Evolutionary conservation across 1,140 invertebrate genomes (phyloP), one percentile per base, ranked within the genome.

Genomic region (Aleiodes sp.): DNA sequence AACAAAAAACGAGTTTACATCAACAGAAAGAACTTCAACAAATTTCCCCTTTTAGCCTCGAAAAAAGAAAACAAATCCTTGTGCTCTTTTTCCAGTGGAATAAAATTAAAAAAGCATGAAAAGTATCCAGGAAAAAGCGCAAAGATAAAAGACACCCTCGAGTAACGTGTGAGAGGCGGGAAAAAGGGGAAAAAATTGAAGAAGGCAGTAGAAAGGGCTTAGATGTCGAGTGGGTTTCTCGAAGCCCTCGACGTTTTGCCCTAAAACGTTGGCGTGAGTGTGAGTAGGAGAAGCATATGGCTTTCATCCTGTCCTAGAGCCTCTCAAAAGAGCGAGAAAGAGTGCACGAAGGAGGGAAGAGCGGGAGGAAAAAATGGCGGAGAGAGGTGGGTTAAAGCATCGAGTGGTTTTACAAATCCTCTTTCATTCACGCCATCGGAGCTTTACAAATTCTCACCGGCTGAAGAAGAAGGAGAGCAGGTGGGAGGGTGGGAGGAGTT

Each of bases 351-450:
- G 35, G 33, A 24, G 29, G 9, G 9, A 63, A 26, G 56, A 12
- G 61, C n/a, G 61, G 12, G 12, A 59, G 59, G 33, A 14, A 29
- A 57, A 65, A 70, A 60, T 37, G 61, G 46, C 60, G 41, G 65
- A 26, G 10, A 39, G n/a, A 16, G 39, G 39, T 4, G 39, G 12
- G 2, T 16, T 35, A 31, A 35, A 16, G 35, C 33, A 56, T 56
- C 60, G 68, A 39, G 46, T 29, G 72, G 46, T 70, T 65, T 70
- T 72, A 61, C 65, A 72, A 72, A 72, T 64, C 68, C 73, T 26
- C 24, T 71, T 69, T 74, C 74, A 72, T 76, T 74, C 65, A 76
- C 65, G 70, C n/a, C 39, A n/a, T n/a, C 67, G 41, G 9, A 19
- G 68, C 73, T 76, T 76, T 74, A 69, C 65, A 72, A 71, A 72